Percentiles rank a stretch among this genome's conserved stretches.
Conservation (phyloP, 2,888 invertebrate genomes). For the Drosophila testacea region DNA sequence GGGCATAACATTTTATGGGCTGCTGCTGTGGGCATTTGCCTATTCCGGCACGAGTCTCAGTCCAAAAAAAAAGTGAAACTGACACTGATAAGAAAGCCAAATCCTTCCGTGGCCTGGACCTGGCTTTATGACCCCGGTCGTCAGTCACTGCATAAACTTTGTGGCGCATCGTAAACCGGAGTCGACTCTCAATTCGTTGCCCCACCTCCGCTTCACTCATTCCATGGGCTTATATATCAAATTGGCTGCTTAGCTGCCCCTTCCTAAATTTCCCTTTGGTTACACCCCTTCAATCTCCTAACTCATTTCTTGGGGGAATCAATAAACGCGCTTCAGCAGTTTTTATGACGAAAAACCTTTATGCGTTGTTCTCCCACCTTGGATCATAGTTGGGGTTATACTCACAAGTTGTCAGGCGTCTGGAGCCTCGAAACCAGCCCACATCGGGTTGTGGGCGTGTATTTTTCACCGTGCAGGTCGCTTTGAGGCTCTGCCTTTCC, state of each 20-base stretch:
- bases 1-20: conserved; percentile 54
- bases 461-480: conserved; percentile 87
- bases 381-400: conserved; percentile 48
- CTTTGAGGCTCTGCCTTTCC: conserved; percentile 84
- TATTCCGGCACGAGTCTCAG: conserved; percentile 23
- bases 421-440: conserved; percentile 93
- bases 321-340: conserved; percentile 70
- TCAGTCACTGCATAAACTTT: conserved; percentile 70
- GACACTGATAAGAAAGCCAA: conserved; percentile 63
- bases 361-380: conserved; percentile 43
- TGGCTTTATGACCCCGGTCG: conserved; percentile 57
- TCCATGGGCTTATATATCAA: conserved; percentile 56
- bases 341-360: conserved; percentile 65
- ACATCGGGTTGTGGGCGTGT: conserved; percentile 95
- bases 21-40: conserved; percentile 50
- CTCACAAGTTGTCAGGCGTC: conserved; percentile 87
- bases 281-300: background rate
- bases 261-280: background rate
- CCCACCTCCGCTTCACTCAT: background rate
- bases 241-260: conserved; percentile 64
- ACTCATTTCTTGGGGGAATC: conserved; percentile 44
- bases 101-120: conserved; percentile 57
- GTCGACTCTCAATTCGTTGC: conserved; percentile 18
- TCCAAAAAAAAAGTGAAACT: conserved; percentile 22
- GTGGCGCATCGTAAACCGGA: conserved; percentile 69